Percentiles rank a stretch among this genome's conserved stretches.
Conservation (phyloP, 2,113 vertebrate genomes). For the Sigmodon hispidus region DNA sequence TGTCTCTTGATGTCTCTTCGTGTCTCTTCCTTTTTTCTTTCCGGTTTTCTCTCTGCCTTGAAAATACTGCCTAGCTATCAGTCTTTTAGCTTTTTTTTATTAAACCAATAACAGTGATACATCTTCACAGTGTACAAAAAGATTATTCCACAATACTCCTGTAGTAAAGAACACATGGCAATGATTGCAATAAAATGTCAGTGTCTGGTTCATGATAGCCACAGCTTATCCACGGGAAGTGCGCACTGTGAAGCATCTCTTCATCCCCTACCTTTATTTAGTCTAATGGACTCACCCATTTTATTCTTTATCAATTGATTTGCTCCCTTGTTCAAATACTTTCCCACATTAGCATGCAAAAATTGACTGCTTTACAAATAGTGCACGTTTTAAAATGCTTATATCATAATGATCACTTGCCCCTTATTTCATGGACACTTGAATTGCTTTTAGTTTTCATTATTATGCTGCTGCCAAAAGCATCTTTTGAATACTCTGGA, state of each 20-base stretch:
- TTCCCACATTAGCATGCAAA: background rate
- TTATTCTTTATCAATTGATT: background rate
- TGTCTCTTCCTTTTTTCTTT: no score
- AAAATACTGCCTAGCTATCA: no score
- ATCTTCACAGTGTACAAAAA: no score
- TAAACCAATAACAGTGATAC: no score
- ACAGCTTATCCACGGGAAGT: background rate
- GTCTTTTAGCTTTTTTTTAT: no score
- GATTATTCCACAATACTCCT: no score
- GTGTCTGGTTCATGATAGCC: background rate
- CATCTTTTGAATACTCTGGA: background rate
- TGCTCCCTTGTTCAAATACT: slow-evolving; percentile 11
- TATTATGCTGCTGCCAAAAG: background rate
- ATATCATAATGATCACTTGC: background rate
- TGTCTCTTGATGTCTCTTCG: no score
- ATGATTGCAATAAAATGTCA: background rate
- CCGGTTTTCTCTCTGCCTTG: no score
- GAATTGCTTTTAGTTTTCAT: background rate
- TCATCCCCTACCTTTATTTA: background rate
- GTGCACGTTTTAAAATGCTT: background rate
- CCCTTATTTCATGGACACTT: background rate
- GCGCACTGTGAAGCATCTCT: background rate
- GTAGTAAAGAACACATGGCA: background rate
- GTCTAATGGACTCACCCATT: background rate
- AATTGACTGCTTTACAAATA: background rate